Conservation (phyloP, 1,140 invertebrate genomes). For the Stenopsyche tienmushanensis region DNA sequence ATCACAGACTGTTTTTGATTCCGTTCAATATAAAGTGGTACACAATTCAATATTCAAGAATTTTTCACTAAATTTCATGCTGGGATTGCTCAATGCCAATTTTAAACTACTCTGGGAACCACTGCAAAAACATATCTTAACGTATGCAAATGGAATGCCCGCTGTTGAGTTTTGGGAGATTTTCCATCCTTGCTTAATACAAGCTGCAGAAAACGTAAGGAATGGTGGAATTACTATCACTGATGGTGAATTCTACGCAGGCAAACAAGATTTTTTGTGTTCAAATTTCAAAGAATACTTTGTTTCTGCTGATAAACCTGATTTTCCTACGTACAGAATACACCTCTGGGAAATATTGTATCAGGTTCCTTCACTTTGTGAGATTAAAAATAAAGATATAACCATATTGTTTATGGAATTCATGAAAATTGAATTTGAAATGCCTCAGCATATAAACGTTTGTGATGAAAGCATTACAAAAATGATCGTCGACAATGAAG, state of each 20-base stretch:
- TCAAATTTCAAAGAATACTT: constrained; percentile 49
- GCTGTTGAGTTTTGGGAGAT: constrained; percentile 75
- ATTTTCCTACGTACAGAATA: constrained; percentile 73
- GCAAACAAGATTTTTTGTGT: constrained; percentile 43
- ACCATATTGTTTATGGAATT: constrained; percentile 78
- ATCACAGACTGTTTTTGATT: constrained; percentile 67
- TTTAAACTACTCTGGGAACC: constrained; percentile 89
- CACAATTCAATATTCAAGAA: constrained; percentile 58
- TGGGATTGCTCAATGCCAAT: constrained; percentile 82
- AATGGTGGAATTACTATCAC: constrained; percentile 46
- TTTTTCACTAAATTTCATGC: constrained; percentile 71
- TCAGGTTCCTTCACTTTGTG: constrained; percentile 70
- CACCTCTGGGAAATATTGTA: constrained; percentile 79
- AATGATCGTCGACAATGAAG: constrained; percentile 41
- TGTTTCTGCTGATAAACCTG: constrained; percentile 59
- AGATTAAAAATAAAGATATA: constrained; percentile 76
- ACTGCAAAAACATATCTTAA: constrained; percentile 69
- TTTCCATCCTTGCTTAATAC: constrained; percentile 65
- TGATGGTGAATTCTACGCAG: constrained; percentile 47
- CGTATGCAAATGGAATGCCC: constrained; percentile 67
- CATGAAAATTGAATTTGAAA: constrained; percentile 64
- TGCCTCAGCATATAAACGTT: constrained; percentile 41
- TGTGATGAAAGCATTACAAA: constrained; percentile 43
- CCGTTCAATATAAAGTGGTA: constrained; percentile 58
- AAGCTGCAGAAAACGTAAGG: constrained; percentile 47